Base-by-base conservation (phyloP, 2,797 vertebrate genomes). In the Microcaecilia unicolor region DNA sequence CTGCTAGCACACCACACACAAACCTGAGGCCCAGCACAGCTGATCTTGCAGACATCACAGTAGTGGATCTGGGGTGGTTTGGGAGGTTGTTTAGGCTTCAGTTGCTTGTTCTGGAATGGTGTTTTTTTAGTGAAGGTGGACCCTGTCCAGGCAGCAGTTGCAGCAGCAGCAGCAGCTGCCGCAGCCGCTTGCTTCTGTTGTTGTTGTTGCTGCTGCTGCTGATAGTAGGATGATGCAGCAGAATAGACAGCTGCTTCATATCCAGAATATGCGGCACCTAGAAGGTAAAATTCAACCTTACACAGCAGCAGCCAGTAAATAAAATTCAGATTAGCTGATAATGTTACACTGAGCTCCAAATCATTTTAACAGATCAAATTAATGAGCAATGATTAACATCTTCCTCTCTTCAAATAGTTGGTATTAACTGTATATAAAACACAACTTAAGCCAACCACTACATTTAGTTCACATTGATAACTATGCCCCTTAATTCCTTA, bases 1-100 rank as follows among this genome's bases (percentile, higher is more conserved):
- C n/a, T n/a, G n/a, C n/a, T 35, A 56, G 52, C 30, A 61, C 9
- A 34, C 25, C 66, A 58, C 11, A 10, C 24, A 56, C 66, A 58
- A 70, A 98, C 95, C 91, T 98, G 94, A 14, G 95, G 94, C 58
- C 94, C 94, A 27, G 94, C 94, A 74, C 93, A 98, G 80, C 94
- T 97, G 80, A 98, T 98, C 74, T 98, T 97, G 67, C 95, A 98
- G 55, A 97, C 95, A 2, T 97, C 93, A 59, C 95, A 98, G 59
- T 98, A 98, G 74, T 98, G 95, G 67, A 98, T 97, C 81, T 98
- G 95, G 16, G 95, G 92, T 2, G 91, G 92, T 67, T 98, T 98
- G 19, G 92, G 92, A 9, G 93, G 89, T 60, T 94, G 95, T 44
- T 98, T 97, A 59, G 92, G 90, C 61, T 95, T 88, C 33, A 94